phyloP scores from a whole-genome alignment of 1,140 invertebrate species.

The Homarus americanus region DNA sequence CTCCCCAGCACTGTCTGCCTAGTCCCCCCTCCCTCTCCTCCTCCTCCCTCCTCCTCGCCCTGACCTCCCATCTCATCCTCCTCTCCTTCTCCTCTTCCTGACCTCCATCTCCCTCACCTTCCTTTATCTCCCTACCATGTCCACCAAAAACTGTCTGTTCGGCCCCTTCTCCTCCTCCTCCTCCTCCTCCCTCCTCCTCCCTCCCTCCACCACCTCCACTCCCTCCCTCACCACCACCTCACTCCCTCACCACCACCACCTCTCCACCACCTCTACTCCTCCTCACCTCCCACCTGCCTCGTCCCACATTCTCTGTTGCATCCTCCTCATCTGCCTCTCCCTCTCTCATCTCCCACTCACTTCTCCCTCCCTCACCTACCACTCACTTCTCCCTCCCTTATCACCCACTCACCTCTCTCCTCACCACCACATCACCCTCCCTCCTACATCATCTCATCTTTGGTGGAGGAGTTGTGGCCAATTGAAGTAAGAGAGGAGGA shows the following conservation, averaged over 20 bases:
- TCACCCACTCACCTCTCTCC: neutral
- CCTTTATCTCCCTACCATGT: neutral
- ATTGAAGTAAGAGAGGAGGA: too few species aligned
- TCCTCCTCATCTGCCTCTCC: neutral
- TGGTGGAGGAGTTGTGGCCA: too few species aligned
- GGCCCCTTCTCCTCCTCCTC: neutral
- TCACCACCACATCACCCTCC: neutral
- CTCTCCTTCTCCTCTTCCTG: neutral
- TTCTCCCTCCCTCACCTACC: neutral
- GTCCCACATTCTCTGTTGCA: neutral
- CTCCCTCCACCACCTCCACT: neutral
- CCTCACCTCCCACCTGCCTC: neutral
- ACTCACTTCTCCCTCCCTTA: neutral
- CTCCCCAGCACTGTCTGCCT: neutral
- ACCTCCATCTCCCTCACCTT: neutral
- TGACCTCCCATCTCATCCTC: neutral
- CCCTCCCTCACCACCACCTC: neutral
- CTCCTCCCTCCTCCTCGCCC: neutral
- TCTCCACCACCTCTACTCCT: neutral
- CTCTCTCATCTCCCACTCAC: neutral
- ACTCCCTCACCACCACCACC: neutral
- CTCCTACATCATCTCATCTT: neutral
- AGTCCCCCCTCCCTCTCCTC: neutral
- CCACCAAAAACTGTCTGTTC: too few species aligned
- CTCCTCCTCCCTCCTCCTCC: neutral